phyloP scores from a whole-genome alignment of 2,888 invertebrate genomes.

The Zygothrica quintamaculata region DNA sequence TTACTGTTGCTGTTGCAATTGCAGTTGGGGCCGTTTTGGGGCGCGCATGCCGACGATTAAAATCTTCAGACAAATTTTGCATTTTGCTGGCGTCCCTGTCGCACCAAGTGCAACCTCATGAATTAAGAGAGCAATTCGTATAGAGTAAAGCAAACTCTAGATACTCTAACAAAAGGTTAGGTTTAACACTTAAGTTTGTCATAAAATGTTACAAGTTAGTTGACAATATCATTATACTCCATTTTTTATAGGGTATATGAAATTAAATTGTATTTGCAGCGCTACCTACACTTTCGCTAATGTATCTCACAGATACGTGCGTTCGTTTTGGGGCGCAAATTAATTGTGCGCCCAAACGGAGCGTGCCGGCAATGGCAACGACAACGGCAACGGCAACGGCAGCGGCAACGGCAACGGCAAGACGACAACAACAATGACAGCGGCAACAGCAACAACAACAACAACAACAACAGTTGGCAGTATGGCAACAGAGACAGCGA shows the following conservation, averaged over 20 bases:
- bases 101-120: conserved; percentile 67
- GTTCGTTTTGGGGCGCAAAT: conserved; percentile 79
- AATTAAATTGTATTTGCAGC: conserved; percentile 77
- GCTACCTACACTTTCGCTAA: conserved; percentile 77
- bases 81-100: conserved; percentile 74
- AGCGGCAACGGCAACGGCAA: conserved; percentile 75
- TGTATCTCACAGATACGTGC: conserved; percentile 77
- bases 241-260: conserved; percentile 50
- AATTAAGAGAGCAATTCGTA: conserved; percentile 64
- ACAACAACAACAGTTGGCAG: not conserved
- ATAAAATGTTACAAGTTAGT: no score
- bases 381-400: conserved; percentile 1
- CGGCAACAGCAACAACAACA: not conserved
- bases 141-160: conserved; percentile 10
- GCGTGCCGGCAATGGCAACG: conserved; percentile 75
- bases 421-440: not conserved
- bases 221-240: not conserved
- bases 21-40: conserved; percentile 64
- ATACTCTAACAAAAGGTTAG: conserved; percentile 32
- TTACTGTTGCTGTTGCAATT: conserved; percentile 18
- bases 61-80: conserved; percentile 83
- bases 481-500: conserved; percentile 54
- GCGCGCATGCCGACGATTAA: conserved; percentile 79
- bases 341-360: conserved; percentile 84
- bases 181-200: no score